Base-by-base conservation (phyloP, 2,888 invertebrate species). In the Cataglyphis altisquamis region DNA sequence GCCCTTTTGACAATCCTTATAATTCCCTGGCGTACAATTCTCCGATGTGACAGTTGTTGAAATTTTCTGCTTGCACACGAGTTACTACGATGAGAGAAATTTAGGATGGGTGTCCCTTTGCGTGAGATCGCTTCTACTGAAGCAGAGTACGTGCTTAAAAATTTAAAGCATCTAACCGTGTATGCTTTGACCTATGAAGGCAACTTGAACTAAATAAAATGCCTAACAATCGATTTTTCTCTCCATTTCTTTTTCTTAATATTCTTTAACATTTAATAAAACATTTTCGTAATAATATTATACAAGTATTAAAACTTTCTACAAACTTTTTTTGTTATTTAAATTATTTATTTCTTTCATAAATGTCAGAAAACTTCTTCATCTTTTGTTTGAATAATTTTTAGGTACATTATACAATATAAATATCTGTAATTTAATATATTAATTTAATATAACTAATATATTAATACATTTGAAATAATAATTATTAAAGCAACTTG, bases 101-200 rank as follows among this genome's bases (percentile, higher is more conserved):
- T 80, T 64, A 70, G 70, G 64, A 18, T 52, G 39, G n/a, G 4
- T 55, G 62, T 70, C 57, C 55, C 63, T 57, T 64, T 83, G 21
- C 48, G 5, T 21, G 45, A 18, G n/a, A 62, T 8, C 63, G 36
- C 57, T 48, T 62, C n/a, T 64, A 66, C 8, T 25, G 1, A 68
- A 63, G 52, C 32, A 41, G 9, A 12, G 39, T 62, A 57, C 62
- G 32, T 70, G 18, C 29, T 75, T 48, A 63, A 70, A 48, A 84
- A 82, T 84, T 70, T 70, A 82, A 45, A 39, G 12, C 39, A 41
- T 5, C 39, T 75, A 45, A 57, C 55, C 63, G 8, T 48, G 36
- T 72, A 48, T 55, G 63, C 45, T 57, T 72, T 48, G 32, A 36
- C 25, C 67, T 82, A 64, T 62, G n/a, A n/a, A 5, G 70, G 21